Evolutionary conservation across 1,140 invertebrate species (phyloP).

Genomic region (Drosophila lacteicornis): DNA sequence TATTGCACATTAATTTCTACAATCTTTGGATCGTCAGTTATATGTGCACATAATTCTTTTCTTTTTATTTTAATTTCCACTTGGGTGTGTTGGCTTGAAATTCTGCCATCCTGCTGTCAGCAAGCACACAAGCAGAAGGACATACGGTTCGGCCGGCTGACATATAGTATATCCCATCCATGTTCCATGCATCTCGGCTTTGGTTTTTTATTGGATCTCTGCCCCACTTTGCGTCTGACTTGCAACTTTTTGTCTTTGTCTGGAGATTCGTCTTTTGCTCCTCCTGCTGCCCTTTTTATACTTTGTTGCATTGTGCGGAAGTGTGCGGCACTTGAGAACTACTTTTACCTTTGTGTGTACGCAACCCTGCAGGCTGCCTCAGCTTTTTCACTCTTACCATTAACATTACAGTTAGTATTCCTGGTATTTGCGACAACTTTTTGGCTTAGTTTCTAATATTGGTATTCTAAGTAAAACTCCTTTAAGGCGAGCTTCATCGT

Average conservation of each 20-base stretch:
- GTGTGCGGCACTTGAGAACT: constrained; percentile 72
- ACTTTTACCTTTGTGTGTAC: constrained; percentile 80
- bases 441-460: constrained; percentile 43
- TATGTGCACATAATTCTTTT: constrained; percentile 28
- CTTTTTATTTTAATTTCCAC: constrained; percentile 61
- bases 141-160: constrained; percentile 15
- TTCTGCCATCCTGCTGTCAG: constrained; percentile 31
- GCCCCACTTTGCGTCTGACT: constrained; percentile 72
- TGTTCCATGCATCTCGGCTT: constrained; percentile 40
- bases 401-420: constrained; percentile 1
- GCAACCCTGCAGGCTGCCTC: constrained; percentile 59
- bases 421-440: constrained; percentile 26
- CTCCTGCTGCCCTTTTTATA: constrained; percentile 65
- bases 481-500: constrained; percentile 33
- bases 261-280: constrained; percentile 29
- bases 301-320: constrained; percentile 76
- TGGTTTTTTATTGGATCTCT: constrained; percentile 54
- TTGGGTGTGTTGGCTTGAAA: constrained; percentile 53
- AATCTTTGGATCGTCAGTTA: constrained; percentile 1
- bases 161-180: constrained; percentile 24
- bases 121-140: constrained; percentile 9
- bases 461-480: constrained; percentile 51
- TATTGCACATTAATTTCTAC: not conserved
- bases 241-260: constrained; percentile 68
- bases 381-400: not conserved